Evolutionary conservation across 2,888 invertebrate species (phyloP).

Genomic region (Theodoxus fluviatilis): DNA sequence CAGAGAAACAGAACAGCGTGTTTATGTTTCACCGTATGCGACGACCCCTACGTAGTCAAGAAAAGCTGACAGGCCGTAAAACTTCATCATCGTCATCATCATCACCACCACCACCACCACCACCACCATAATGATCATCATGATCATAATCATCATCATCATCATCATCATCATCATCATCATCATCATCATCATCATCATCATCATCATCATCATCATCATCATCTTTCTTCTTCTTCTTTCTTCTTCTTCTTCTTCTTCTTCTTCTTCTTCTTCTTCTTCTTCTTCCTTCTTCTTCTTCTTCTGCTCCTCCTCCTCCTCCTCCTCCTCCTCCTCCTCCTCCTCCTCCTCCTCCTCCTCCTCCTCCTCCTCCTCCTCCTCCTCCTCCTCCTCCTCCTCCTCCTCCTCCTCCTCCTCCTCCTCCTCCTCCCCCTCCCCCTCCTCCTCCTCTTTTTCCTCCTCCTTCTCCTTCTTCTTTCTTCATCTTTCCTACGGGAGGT

Average conservation of each 20-base stretch:
- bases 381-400: background rate
- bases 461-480: too few species aligned
- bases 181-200: constrained; percentile 10
- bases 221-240: background rate
- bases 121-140: background rate
- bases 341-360: constrained; percentile 11
- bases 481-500: too few species aligned
- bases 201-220: constrained; percentile 21
- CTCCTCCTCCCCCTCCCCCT: too few species aligned
- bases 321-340: background rate
- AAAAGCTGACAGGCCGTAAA: too few species aligned
- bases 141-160: background rate
- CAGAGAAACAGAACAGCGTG: too few species aligned
- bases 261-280: constrained; percentile 2
- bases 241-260: background rate
- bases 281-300: too few species aligned
- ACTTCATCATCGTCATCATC: background rate
- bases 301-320: too few species aligned
- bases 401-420: background rate
- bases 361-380: background rate
- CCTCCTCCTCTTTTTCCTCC: background rate
- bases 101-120: constrained; percentile 5
- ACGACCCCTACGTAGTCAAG: too few species aligned
- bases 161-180: constrained; percentile 18
- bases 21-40: too few species aligned